Percentiles rank a stretch among this genome's conserved stretches.
Conservation (phyloP, 2,888 invertebrate genomes). For the Pheosia tremula region DNA sequence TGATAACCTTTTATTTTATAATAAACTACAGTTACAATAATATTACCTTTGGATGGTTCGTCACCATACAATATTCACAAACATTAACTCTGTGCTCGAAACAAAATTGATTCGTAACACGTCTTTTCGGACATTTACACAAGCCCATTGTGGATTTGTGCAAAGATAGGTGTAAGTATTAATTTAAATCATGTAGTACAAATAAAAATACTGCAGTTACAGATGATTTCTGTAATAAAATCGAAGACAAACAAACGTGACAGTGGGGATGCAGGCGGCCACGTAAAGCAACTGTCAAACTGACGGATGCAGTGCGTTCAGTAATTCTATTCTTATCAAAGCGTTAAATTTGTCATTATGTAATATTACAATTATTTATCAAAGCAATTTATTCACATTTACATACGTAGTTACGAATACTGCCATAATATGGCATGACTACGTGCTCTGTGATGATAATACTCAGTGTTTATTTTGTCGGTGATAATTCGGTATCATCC, state of each 20-base stretch:
- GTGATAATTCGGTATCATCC: too few relatives aligned
- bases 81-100: conserved; percentile 99
- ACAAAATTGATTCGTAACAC: conserved; percentile 99
- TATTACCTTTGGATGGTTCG: conserved; percentile 95
- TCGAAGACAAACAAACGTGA: conserved; percentile 46
- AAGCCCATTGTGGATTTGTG: conserved; percentile 90
- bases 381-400: too few relatives aligned
- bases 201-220: conserved; percentile 19
- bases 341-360: too few relatives aligned
- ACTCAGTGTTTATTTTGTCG: too few relatives aligned
- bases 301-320: conserved; percentile 16
- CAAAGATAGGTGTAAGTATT: conserved; percentile 9
- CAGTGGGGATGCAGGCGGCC: conserved; percentile 43
- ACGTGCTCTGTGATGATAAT: too few relatives aligned
- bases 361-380: too few relatives aligned
- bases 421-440: too few relatives aligned
- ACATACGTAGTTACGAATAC: too few relatives aligned
- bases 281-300: conserved; percentile 59
- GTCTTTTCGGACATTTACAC: conserved; percentile 98
- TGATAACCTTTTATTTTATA: background rate
- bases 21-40: background rate
- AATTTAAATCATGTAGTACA: conserved; percentile 19
- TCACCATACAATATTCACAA: conserved; percentile 99
- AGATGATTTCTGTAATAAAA: conserved; percentile 23
- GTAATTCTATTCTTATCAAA: background rate